A percentile compares a stretch with the other conserved stretches of the same genome.
Evolutionary conservation across 2,113 vertebrate genomes (phyloP).

Genomic region (Chaetodon trifascialis): DNA sequence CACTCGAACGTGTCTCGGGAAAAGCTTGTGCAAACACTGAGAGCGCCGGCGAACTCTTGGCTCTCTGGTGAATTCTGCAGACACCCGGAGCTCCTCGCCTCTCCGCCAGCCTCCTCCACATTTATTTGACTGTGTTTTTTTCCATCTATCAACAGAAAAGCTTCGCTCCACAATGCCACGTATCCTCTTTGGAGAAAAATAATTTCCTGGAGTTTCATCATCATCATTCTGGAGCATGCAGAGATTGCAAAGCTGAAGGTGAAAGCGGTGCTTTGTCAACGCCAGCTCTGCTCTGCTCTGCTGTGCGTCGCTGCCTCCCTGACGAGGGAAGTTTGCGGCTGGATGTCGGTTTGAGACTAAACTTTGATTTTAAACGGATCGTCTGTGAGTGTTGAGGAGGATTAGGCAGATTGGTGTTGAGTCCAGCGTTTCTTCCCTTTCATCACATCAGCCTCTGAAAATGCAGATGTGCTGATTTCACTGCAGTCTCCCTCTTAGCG

Average conservation of each 20-base stretch:
- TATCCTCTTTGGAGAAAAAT: background rate
- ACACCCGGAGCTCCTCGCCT: background rate
- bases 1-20: background rate
- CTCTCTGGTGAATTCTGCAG: constrained; percentile 15
- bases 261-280: constrained; percentile 5
- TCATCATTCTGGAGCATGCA: background rate
- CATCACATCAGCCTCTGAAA: background rate
- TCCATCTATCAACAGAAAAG: constrained; percentile 6
- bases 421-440: too few relatives aligned
- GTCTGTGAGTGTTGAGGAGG: background rate
- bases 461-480: background rate
- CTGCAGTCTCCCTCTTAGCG: too few relatives aligned
- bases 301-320: background rate
- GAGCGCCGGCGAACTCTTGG: background rate
- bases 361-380: background rate
- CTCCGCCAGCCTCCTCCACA: constrained; percentile 3
- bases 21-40: background rate
- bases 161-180: background rate
- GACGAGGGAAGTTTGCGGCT: background rate
- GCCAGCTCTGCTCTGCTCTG: background rate
- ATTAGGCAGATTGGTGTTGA: background rate
- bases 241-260: background rate
- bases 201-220: constrained; percentile 54
- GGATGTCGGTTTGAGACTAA: background rate
- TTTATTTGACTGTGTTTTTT: constrained; percentile 4